A percentile compares a stretch with the other conserved stretches of the same genome.
These are phyloP conservation scores for Drosophila yakuba DNA, from an alignment of 1,140 invertebrate species.

Conservation along the genomic window DNA sequence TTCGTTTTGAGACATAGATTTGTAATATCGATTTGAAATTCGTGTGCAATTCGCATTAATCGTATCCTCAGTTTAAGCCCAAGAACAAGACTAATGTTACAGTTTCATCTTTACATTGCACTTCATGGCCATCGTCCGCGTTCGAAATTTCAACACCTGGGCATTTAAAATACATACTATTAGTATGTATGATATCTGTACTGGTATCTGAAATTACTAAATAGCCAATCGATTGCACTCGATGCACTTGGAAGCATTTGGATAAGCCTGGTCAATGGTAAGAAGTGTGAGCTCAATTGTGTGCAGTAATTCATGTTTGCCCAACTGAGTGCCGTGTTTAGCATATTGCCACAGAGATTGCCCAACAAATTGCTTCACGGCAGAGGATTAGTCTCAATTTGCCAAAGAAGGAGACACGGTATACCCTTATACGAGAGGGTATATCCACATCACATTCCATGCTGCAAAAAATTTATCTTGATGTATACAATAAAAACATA, in stretches of 20 bases:
- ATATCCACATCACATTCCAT: not conserved
- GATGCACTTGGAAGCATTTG: conserved; percentile 24
- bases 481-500: too few relatives aligned
- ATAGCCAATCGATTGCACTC: conserved; percentile 31
- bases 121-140: not conserved
- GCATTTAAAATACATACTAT: conserved; percentile 7
- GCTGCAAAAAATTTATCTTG: too few relatives aligned
- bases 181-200: not conserved
- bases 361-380: conserved; percentile 40
- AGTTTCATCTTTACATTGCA: not conserved
- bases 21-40: not conserved
- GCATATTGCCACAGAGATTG: conserved; percentile 46
- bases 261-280: conserved; percentile 37
- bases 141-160: conserved; percentile 53
- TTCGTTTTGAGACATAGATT: too few relatives aligned
- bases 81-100: conserved; percentile 4
- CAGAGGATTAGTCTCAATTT: conserved; percentile 21
- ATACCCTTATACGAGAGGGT: not conserved
- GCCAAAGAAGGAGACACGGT: not conserved
- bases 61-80: conserved; percentile 3
- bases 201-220: not conserved
- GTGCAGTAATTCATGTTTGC: conserved; percentile 27
- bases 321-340: conserved; percentile 45
- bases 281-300: conserved; percentile 7
- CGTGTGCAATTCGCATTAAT: conserved; percentile 5